Base-by-base conservation (phyloP, 2,797 vertebrate genomes). In the Crenichthys baileyi region DNA sequence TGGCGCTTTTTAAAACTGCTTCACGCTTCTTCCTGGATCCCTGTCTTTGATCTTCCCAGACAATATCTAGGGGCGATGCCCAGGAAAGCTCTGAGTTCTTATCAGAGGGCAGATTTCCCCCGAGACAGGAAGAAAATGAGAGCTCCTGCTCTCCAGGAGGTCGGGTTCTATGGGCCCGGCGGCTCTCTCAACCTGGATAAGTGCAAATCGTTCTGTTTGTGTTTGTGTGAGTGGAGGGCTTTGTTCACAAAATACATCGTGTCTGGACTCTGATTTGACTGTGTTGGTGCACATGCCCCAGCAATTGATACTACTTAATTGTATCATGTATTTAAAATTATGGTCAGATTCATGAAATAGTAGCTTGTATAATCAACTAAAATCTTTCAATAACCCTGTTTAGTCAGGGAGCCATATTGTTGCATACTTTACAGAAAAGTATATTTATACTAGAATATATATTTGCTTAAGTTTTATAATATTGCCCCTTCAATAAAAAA, bases 31-130 rank as follows among this genome's bases (percentile, higher is more conserved):
- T 90, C 83, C 87, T 75, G 87, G 55, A 90, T 92, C 85, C 74
- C 56, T 76, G 78, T 81, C 85, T 92, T 93, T 93, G 94, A 93
- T 95, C 91, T 90, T 91, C 84, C 90, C 91, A 90, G 89, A 95
- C 90, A 93, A 94, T 93, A 94, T 94, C 93, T 90, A 90, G 86
- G 83, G 90, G 93, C 92, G 74, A 92, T 87, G 93, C 93, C 93
- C 91, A 93, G 87, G 90, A 93, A 26, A 91, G 89, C 89, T 91
- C 87, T 77, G 87, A 93, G 92, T 94, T 94, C 94, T 95, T 94
- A 95, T 92, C 89, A 87, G 85, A 94, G 89, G 90, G 87, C 90
- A 94, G 92, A 96, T 96, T 96, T 96, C 95, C 95, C 95, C 77
- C 0, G 93, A 94, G 95, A 93, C 77, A 73, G 79, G 83, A 87